Evolutionary conservation across 2,797 vertebrate species (phyloP), one percentile per base, ranked within the genome.

Genomic region (Sebastes paucispinis): DNA sequence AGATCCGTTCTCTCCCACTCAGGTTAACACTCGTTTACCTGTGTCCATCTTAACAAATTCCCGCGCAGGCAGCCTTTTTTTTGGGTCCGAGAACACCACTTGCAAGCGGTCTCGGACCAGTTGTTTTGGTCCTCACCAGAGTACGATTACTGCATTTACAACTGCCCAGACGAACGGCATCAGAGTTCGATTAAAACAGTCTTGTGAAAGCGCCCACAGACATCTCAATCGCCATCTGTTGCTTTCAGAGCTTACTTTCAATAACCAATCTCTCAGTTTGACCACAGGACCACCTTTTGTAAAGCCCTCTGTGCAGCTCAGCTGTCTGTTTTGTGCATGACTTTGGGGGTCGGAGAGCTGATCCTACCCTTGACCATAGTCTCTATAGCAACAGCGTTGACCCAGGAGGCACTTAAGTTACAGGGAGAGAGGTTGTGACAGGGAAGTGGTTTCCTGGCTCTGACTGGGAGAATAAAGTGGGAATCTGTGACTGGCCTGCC

Each of bases 381-480:
- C 83, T 83, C 91, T 75, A 89, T 89, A 59, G 88, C 82, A 92
- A 89, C 85, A 74, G 68, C 75, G 34, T 63, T 78, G 89, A 93
- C 87, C 82, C 80, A 64, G 83, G 86, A 90, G 86, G 89, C 82
- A 70, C 81, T 91, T 80, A 66, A 68, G 81, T 87, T 91, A 80
- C 85, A 78, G 58, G 72, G 80, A 69, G 81, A 74, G 67, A 68
- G 81, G 80, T 69, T 86, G 87, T 77, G 77, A 82, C 77, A 69
- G 75, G 79, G 81, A 88, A 89, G 83, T 84, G 77, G 39, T 91
- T 91, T 93, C 81, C 86, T 87, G 83, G 88, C 87, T 82, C 64
- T 69, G 80, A 79, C 81, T 73, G 72, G 68, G 65, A 79, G 81
- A 87, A 86, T 81, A 69, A 83, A 86, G 66, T 80, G 62, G 71